Evolutionary conservation across 2,797 vertebrate species (phyloP).

Genomic region (Anabas testudineus): DNA sequence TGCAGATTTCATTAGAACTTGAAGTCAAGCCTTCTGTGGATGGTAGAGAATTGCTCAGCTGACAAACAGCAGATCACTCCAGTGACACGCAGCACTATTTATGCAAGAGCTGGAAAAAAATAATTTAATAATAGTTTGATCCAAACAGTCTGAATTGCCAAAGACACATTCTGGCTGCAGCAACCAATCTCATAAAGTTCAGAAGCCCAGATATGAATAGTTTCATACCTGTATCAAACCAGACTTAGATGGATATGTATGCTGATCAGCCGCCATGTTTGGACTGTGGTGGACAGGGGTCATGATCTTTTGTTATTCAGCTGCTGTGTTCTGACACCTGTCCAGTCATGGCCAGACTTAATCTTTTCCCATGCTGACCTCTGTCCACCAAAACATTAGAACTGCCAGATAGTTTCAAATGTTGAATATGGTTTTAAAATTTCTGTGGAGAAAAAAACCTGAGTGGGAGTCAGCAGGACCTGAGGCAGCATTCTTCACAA

Average conservation of each 20-base stretch:
- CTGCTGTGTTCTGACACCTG: no score
- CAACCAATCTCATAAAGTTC: conserved; percentile 10
- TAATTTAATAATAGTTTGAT: conserved; percentile 22
- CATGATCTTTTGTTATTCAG: no score
- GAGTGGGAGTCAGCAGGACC: no score
- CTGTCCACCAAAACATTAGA: no score
- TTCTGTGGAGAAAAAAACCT: no score
- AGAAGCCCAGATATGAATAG: neutral
- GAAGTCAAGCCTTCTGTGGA: neutral
- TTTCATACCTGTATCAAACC: neutral
- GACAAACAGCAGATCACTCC: neutral
- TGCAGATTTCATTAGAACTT: neutral
- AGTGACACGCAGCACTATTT: conserved; percentile 18
- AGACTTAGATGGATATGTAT: no score
- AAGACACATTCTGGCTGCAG: conserved; percentile 20
- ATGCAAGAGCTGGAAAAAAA: conserved; percentile 27
- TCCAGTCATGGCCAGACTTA: no score
- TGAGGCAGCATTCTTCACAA: no score
- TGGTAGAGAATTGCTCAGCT: neutral
- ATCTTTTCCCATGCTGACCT: no score
- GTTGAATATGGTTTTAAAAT: no score
- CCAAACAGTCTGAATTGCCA: conserved; percentile 6
- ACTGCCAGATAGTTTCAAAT: no score
- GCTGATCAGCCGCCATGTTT: neutral
- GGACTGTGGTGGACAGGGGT: neutral